Base-by-base conservation (phyloP, 2,888 invertebrate species). In the Cerceris rybyensis region DNA sequence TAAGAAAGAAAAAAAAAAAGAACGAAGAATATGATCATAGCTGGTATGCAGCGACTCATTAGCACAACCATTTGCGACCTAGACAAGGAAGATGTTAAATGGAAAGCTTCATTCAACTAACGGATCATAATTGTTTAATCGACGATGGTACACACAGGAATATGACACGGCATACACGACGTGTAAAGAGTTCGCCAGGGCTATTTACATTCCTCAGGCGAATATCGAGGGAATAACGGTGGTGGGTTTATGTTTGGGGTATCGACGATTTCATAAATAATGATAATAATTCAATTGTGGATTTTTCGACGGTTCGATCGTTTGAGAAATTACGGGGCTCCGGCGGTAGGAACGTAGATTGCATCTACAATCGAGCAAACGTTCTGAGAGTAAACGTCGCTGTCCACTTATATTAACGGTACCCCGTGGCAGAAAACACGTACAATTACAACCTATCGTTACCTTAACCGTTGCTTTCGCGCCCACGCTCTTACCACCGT, bases 381-480 rank as follows among this genome's bases (percentile, higher is more conserved):
- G 66, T 72, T 60, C 68, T 58, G 41, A 54, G 66, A 63, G 64
- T 63, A 70, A 78, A 64, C 66, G 67, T 71, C 63, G 61, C 54
- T 67, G 64, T 82, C 85, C 83, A 85, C 82, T 85, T 83, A 83
- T 61, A 85, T 85, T 85, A 85, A 85, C 84, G 84, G 84, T 85
- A 85, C 75, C 55, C 64, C 55, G 55, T 61, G 69, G 68, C 52
- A 73, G 77, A 83, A 79, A 85, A 81, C 71, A 77, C 46, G 75
- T 85, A 79, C 84, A 84, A 85, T 85, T 81, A 81, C 83, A 78
- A 81, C 42, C 71, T 64, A 60, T 85, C 85, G 81, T 83, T 85
- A 74, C 75, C 75, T 70, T 78, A 83, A 85, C 78, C 75, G 67
- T 69, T 67, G 75, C 76, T 78, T 83, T 83, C 72, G 71, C 84